Conservation (phyloP, 2,888 invertebrate species). For the Acleris cristana region DNA sequence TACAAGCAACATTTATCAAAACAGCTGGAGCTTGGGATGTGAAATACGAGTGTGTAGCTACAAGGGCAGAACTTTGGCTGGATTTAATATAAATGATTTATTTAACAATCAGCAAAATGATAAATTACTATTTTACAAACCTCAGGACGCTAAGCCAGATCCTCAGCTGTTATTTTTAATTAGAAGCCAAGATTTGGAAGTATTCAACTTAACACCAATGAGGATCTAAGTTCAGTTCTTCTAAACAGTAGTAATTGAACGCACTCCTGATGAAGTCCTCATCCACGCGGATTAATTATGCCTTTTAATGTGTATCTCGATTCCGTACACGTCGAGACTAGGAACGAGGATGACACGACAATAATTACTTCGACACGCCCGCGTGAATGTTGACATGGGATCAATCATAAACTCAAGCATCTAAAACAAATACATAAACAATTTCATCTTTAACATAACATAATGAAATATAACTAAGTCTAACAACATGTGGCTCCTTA, state of each 20-base stretch:
- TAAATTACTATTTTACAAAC: not conserved
- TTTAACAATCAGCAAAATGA: not conserved
- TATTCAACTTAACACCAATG: no score
- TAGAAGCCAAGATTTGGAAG: no score
- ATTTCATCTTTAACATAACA: conserved; percentile 73
- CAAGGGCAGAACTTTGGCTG: conserved; percentile 12
- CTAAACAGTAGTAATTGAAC: no score
- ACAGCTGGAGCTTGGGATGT: no score
- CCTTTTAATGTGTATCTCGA: not conserved
- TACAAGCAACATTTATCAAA: no score
- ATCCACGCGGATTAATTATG: not conserved
- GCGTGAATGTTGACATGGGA: conserved; percentile 12
- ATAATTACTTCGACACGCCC: conserved; percentile 1
- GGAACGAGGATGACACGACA: not conserved
- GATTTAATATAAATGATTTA: not conserved
- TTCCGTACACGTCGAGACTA: no score
- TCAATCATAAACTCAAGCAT: conserved; percentile 68
- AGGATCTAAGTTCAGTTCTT: no score
- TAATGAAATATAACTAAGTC: conserved; percentile 57
- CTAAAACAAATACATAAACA: conserved; percentile 77
- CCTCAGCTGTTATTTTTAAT: no score
- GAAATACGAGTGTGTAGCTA: no score
- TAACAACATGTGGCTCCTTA: conserved; percentile 44
- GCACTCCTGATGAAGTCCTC: not conserved
- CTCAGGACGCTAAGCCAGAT: no score